Evolutionary conservation across 2,888 invertebrate genomes (phyloP), one percentile per base, ranked within the genome.

Genomic region (Incurvaria masculella): DNA sequence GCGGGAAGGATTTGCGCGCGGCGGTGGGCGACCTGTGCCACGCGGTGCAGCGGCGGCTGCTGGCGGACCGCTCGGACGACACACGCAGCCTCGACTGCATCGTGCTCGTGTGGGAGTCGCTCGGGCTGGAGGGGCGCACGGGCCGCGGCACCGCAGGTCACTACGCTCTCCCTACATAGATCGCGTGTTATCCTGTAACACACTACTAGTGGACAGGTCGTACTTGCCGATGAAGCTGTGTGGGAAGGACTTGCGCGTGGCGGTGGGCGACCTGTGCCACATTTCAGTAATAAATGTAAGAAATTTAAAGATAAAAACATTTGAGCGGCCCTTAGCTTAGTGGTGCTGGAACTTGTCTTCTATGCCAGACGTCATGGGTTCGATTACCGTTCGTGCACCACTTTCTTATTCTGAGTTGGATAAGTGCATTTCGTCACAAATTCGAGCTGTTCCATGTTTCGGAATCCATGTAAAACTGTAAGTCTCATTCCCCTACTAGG

Each of bases 21-120:
- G 74, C 73, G 2, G 65, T 92, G 2, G 82, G 82, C 0, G 69
- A 81, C 20, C 66, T 85, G 1, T 71, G 91, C 60, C 73, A 82
- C 42, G 70, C 75, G 2, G 72, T 91, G 10, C 87, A 88, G 65
- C 79, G 72, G 45, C 81, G 83, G 57, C 75, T 94, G 66, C 66
- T 91, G 47, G 65, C 71, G 6, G 79, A 81, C 46, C 82, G 84
- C 52, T 88, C 89, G 54, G 93, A 94, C 59, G 91, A 94, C 60
- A 92, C 90, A 0, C 86, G 88, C 57, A 86, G 89, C 52, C 79
- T 92, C 41, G 81, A 82, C 33, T 33, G 33, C 14, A 14, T 33
- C 33, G 14, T 51, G 62, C 8, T 8, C 33, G 14, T 33, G 14
- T 33, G 33, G 33, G 33, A 33, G 14, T 6, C 11, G 14, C 14